A percentile compares a stretch with the other conserved stretches of the same genome.
These are phyloP conservation scores for Scophthalmus maximus DNA, from an alignment of 2,113 vertebrate species.

Conservation along the genomic window DNA sequence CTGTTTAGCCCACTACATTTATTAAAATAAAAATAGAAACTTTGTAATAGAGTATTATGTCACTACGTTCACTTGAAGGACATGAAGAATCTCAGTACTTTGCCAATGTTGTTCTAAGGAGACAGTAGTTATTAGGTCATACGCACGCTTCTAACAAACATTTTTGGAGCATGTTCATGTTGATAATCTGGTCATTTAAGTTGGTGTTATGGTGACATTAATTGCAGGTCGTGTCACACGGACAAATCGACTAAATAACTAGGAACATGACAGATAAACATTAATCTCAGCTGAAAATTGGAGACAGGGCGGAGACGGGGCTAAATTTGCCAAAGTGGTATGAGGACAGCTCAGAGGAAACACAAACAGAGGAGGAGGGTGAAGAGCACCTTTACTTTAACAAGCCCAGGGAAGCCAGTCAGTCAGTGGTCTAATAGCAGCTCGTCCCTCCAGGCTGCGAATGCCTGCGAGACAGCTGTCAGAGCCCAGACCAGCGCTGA, in stretches of 20 bases:
- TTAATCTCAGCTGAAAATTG: not conserved
- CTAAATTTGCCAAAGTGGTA: conserved; percentile 6
- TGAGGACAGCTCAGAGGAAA: conserved; percentile 3
- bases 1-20: too few relatives aligned
- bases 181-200: too few relatives aligned
- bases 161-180: too few relatives aligned
- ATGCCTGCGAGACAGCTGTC: conserved; percentile 67
- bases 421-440: conserved; percentile 40
- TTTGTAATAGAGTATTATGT: too few relatives aligned
- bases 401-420: conserved; percentile 29
- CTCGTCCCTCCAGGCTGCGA: conserved; percentile 46
- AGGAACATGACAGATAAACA: not conserved
- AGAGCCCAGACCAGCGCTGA: conserved; percentile 46
- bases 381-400: conserved; percentile 27
- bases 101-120: too few relatives aligned
- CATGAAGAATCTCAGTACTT: too few relatives aligned
- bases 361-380: conserved; percentile 2
- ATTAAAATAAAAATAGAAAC: too few relatives aligned
- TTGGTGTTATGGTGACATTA: not conserved
- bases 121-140: too few relatives aligned
- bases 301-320: not conserved
- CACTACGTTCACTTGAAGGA: too few relatives aligned
- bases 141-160: too few relatives aligned
- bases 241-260: not conserved
- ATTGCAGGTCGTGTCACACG: not conserved